Evolutionary conservation across 2,888 invertebrate genomes (phyloP).

Genomic region (Philaethria dido): DNA sequence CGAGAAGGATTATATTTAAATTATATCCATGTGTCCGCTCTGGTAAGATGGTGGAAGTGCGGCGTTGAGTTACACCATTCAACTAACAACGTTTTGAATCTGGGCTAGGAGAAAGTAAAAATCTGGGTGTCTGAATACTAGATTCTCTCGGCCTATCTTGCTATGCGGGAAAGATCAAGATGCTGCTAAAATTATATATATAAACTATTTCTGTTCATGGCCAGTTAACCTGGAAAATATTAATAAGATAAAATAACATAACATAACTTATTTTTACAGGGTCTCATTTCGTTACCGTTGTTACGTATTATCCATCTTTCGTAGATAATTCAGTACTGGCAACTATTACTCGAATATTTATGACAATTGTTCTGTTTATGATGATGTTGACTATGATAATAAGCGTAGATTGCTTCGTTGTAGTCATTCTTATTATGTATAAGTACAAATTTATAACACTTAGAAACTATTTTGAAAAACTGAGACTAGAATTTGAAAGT

Average conservation of each 20-base stretch:
- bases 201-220: no score
- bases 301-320: slow-evolving; percentile 69
- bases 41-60: no score
- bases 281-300: slow-evolving; percentile 67
- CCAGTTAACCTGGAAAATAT: background rate
- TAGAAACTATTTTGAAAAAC: slow-evolving; percentile 63
- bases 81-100: no score
- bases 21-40: no score
- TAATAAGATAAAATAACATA: background rate
- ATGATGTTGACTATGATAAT: slow-evolving; percentile 70
- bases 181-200: no score
- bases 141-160: no score
- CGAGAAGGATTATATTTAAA: no score
- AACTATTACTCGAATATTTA: slow-evolving; percentile 53
- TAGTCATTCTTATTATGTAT: slow-evolving; percentile 67
- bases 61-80: no score
- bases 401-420: slow-evolving; percentile 63
- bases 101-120: no score
- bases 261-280: slow-evolving; percentile 51
- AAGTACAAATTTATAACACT: slow-evolving; percentile 75
- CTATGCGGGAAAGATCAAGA: no score
- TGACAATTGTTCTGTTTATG: slow-evolving; percentile 56
- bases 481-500: slow-evolving; percentile 57
- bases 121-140: no score
- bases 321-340: slow-evolving; percentile 61